Conservation (phyloP, 2,797 vertebrate species). For the Enteromius thamalakanensis region DNA sequence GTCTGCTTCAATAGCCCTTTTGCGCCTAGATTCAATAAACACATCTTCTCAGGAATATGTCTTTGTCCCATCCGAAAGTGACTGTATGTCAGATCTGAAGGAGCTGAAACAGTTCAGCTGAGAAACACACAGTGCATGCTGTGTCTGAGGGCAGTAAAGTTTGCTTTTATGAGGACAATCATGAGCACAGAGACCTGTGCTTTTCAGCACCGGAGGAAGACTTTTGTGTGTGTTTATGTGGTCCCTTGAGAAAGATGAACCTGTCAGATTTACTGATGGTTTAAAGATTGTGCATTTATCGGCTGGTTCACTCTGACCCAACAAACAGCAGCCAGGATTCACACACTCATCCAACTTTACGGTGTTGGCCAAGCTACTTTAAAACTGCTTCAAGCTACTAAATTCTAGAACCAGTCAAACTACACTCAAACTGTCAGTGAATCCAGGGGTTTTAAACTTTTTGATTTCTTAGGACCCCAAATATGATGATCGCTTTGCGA, state of each 20-base stretch:
- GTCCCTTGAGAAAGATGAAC: conserved; percentile 20
- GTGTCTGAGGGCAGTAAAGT: conserved; percentile 2
- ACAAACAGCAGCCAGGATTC: not conserved
- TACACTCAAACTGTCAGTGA: not conserved
- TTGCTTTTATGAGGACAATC: conserved; percentile 23
- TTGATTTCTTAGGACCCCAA: not conserved
- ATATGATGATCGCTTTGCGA: not conserved
- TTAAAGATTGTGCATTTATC: not conserved
- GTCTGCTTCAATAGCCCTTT: not conserved
- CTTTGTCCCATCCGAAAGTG: not conserved
- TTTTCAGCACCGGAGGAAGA: conserved; percentile 1
- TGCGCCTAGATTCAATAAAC: not conserved
- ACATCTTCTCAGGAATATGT: not conserved
- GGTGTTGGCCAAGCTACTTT: not conserved
- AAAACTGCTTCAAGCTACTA: not conserved
- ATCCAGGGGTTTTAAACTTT: not conserved
- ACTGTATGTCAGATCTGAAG: not conserved
- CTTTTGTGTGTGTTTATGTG: conserved; percentile 33
- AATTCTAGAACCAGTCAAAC: not conserved
- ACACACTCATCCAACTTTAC: not conserved
- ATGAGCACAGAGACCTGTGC: not conserved
- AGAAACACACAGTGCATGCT: not conserved
- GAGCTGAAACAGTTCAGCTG: conserved; percentile 2
- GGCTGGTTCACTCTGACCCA: not conserved
- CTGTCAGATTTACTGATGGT: conserved; percentile 22